Evolutionary conservation across 2,888 invertebrate genomes (phyloP), one percentile per base, ranked within the genome.

Genomic region (Idaea aversata): DNA sequence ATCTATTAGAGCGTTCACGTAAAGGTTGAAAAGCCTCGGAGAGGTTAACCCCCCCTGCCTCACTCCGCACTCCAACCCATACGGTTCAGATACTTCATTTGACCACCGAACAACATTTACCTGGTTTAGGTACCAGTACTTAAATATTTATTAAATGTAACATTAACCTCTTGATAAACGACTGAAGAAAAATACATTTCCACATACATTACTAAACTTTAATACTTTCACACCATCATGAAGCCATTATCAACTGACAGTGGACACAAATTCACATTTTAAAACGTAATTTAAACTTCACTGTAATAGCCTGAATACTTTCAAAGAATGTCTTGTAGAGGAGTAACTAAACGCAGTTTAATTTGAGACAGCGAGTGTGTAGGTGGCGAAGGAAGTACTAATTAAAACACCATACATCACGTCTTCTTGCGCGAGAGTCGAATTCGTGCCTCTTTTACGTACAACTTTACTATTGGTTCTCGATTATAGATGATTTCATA

Each of bases 391-490:
- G 91, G 90, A 91, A 90, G 87, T 87, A 84, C 88, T 89, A 88
- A 92, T 92, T 92, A 91, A 92, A 92, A 87, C 85, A 76, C 85
- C 85, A 87, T 92, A 88, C 86, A 89, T 91, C 91, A 91, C 83
- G 75, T 79, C 77, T 82, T 79, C 77, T 82, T 74, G 73, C 70
- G 58, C 72, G 74, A 73, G 75, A 77, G 70, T 75, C 74, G 78
- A 80, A 77, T 76, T 73, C 77, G 80, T 80, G 79, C 81, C 83
- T 80, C 81, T 83, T 79, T 80, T 80, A 82, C 75, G 67, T 68
- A 7, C 4, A 65, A 10, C 57, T 5, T 58, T 83, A 85, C 85
- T 71, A 81, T 47, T 61, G 25, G 75, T 74, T 69, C 68, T 71
- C 72, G 70, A 69, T 61, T 25, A 25, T 25, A 1, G 1, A 2